phyloP scores from a whole-genome alignment of 2,113 vertebrate genomes.

The Lota lota region DNA sequence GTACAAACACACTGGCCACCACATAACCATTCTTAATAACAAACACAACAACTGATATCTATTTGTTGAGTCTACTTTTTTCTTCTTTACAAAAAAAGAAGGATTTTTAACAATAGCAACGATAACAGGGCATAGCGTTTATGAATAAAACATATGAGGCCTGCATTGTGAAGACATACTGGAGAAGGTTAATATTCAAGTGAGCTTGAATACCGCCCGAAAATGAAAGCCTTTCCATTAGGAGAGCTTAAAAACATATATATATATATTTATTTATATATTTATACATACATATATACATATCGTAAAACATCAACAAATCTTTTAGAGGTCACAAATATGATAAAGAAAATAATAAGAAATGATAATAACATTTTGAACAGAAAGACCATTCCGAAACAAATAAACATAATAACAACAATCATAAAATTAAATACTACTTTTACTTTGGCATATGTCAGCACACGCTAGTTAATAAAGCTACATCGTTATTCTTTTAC shows the following conservation, averaged over 20 bases:
- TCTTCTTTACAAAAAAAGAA: background rate
- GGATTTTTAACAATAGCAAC: background rate
- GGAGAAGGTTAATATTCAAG: background rate
- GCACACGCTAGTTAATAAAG: too few species aligned
- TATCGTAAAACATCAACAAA: background rate
- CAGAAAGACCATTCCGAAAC: too few species aligned
- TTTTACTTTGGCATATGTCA: too few species aligned
- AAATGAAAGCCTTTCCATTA: constrained; percentile 8
- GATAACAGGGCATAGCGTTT: background rate
- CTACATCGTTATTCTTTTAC: too few species aligned
- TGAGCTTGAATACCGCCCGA: background rate
- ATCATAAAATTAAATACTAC: too few species aligned
- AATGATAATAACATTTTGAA: too few species aligned
- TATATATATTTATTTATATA: background rate
- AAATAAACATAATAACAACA: too few species aligned
- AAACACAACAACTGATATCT: background rate
- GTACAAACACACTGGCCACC: constrained; percentile 18
- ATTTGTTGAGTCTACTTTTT: background rate
- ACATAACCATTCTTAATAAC: background rate
- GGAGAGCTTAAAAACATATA: background rate
- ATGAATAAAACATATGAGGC: background rate
- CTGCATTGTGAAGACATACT: too few species aligned
- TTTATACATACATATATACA: background rate
- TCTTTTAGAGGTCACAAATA: too few species aligned
- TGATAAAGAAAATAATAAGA: too few species aligned